Conservation (phyloP, 1,140 invertebrate genomes). For the Kradibia gibbosae region DNA sequence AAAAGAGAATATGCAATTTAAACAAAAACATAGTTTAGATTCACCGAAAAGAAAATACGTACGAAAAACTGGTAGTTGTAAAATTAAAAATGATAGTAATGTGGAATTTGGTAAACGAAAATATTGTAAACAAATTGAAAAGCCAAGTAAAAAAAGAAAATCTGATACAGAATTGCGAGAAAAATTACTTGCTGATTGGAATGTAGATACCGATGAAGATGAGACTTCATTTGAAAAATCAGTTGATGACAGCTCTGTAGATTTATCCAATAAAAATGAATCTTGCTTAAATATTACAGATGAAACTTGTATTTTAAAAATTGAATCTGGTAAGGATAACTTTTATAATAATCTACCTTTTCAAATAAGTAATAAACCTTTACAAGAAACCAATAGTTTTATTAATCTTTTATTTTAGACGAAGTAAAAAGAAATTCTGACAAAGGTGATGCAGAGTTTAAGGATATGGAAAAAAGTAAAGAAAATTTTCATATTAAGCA, state of each 20-base stretch:
- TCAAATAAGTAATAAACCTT: slow-evolving; percentile 61
- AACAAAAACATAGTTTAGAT: slow-evolving; percentile 55
- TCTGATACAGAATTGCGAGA: slow-evolving; percentile 66
- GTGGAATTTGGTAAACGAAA: slow-evolving; percentile 63
- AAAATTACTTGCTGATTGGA: slow-evolving; percentile 71
- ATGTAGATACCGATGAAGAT: slow-evolving; percentile 54
- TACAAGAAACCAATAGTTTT: slow-evolving; percentile 63
- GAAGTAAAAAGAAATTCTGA: not conserved
- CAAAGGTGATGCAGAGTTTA: not conserved
- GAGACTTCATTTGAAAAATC: slow-evolving; percentile 23
- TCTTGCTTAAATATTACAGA: slow-evolving; percentile 55
- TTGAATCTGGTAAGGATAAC: slow-evolving; percentile 56
- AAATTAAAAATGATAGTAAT: slow-evolving; percentile 56
- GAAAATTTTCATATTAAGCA: slow-evolving; percentile 33
- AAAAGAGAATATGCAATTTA: slow-evolving; percentile 56
- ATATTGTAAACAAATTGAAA: slow-evolving; percentile 60
- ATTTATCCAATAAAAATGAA: slow-evolving; percentile 54
- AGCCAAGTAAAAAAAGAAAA: slow-evolving; percentile 66
- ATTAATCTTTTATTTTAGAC: slow-evolving; percentile 26
- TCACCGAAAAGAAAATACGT: slow-evolving; percentile 72
- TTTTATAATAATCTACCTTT: slow-evolving; percentile 56
- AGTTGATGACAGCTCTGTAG: not conserved
- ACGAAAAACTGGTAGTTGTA: slow-evolving; percentile 58
- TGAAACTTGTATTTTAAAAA: slow-evolving; percentile 50
- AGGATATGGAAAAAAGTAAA: slow-evolving; percentile 10